These are phyloP conservation scores for Amiota minor DNA, from an alignment of 2,888 invertebrate species.

Conservation along the genomic window DNA sequence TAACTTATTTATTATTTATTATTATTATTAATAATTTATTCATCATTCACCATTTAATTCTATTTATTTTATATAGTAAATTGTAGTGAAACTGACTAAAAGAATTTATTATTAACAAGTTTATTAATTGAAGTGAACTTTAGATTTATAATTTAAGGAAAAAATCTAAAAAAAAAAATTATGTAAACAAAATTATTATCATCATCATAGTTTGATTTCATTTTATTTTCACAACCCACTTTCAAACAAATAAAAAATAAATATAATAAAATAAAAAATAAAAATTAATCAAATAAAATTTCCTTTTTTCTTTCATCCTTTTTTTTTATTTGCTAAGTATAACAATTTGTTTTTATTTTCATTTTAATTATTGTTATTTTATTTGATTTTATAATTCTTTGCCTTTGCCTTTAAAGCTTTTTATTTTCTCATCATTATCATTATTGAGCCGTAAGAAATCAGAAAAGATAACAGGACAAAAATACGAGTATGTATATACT, in stretches of 20 bases:
- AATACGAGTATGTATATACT: no score
- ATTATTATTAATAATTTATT: not conserved
- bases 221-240: no score
- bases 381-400: not conserved
- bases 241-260: no score
- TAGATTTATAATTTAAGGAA: not conserved
- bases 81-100: not conserved
- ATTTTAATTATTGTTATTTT: not conserved
- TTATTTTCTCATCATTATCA: no score
- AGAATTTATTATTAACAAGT: not conserved
- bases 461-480: no score
- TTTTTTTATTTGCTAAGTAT: not conserved
- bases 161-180: not conserved
- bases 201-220: no score
- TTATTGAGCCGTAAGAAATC: no score
- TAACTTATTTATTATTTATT: not conserved
- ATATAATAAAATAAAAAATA: not conserved
- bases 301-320: no score
- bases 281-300: not conserved
- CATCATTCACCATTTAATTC: not conserved
- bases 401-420: not conserved
- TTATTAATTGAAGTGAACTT: constrained; percentile 3
- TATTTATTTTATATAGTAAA: not conserved
- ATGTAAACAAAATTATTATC: not conserved
- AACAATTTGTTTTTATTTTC: not conserved